phyloP scores from a whole-genome alignment of 1,140 invertebrate species.

The Listronotus oregonensis region DNA sequence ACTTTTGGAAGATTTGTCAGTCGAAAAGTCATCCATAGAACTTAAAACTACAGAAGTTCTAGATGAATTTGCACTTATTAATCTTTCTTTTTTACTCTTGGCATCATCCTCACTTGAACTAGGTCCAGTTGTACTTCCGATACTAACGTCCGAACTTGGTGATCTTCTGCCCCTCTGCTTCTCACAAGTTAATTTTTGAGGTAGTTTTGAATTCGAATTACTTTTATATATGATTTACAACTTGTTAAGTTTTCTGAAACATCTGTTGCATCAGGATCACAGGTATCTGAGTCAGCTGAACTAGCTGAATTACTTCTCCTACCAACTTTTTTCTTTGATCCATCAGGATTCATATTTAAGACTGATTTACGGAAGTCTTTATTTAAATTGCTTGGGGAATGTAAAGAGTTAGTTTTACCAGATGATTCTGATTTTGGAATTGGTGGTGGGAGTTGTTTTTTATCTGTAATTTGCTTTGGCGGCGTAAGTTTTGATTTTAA shows the following conservation, averaged over 20 bases:
- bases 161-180: conserved; percentile 55
- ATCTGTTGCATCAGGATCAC: conserved; percentile 51
- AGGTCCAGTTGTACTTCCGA: conserved; percentile 54
- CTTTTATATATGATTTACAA: conserved; percentile 45
- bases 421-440: conserved; percentile 62
- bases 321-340: conserved; percentile 51
- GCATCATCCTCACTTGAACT: conserved; percentile 61
- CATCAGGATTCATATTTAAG: conserved; percentile 69
- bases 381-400: conserved; percentile 62
- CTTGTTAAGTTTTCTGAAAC: conserved; percentile 49
- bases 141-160: conserved; percentile 55
- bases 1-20: conserved; percentile 63
- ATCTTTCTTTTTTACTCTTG: conserved; percentile 54
- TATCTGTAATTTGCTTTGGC: conserved; percentile 43
- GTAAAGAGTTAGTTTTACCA: conserved; percentile 55
- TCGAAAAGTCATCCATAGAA: conserved; percentile 63
- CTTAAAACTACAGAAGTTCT: conserved; percentile 60
- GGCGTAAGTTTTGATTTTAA: conserved; percentile 44
- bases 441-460: conserved; percentile 62
- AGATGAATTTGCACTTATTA: conserved; percentile 52
- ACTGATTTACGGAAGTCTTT: conserved; percentile 79
- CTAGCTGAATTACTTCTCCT: conserved; percentile 61
- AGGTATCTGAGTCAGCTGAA: conserved; percentile 60
- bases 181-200: conserved; percentile 48
- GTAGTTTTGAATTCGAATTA: conserved; percentile 43